A percentile compares a stretch with the other conserved stretches of the same genome.
These are phyloP conservation scores for Hylia prasina DNA, from an alignment of 2,113 vertebrate genomes.

Conservation along the genomic window DNA sequence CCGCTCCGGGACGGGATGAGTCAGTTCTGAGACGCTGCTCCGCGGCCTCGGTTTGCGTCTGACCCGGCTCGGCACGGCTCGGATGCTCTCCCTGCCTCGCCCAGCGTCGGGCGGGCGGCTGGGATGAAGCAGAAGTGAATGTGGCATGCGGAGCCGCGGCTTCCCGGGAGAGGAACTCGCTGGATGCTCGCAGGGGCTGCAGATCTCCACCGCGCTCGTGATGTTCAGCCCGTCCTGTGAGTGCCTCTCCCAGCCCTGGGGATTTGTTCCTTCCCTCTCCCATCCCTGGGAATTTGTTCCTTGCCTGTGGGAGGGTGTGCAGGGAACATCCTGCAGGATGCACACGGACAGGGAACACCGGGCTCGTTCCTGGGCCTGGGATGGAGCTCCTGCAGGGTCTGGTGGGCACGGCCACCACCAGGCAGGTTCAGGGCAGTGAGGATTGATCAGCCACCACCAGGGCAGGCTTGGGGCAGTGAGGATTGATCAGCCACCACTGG, in stretches of 20 bases:
- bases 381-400: neutral
- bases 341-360: rapidly evolving
- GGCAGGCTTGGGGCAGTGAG: neutral
- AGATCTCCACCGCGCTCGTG: neutral
- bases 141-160: conserved; percentile 19
- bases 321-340: rapidly evolving
- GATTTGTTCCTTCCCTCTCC: neutral
- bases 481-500: neutral
- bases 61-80: neutral
- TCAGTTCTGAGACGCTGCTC: neutral
- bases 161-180: neutral
- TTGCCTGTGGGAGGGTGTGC: rapidly evolving
- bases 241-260: neutral
- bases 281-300: rapidly evolving
- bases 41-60: rapidly evolving
- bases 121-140: neutral
- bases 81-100: neutral
- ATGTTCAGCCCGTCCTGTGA: conserved; percentile 40
- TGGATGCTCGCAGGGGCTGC: neutral
- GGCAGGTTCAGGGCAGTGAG: neutral
- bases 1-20: neutral
- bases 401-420: rapidly evolving
- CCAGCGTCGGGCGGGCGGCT: neutral
- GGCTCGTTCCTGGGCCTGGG: rapidly evolving
- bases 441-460: neutral